phyloP scores from a whole-genome alignment of 2,113 vertebrate species.

The Sula dactylatra region DNA sequence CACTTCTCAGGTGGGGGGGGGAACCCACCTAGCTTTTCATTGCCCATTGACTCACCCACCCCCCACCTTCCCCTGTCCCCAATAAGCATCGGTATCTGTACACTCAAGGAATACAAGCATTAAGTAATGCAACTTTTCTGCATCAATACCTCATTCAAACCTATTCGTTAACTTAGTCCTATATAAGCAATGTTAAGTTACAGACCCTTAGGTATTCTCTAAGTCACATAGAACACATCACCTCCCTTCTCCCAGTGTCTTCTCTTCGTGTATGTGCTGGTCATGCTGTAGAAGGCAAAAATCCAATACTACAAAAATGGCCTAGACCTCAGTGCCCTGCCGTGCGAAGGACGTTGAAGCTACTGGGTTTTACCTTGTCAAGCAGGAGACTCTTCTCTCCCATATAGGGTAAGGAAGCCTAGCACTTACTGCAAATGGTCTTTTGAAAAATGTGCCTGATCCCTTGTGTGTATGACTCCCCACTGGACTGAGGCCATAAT shows the following conservation, averaged over 20 bases:
- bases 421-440: not conserved
- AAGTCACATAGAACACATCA: not conserved
- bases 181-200: not conserved
- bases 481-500: not conserved
- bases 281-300: not conserved
- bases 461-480: not conserved
- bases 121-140: not conserved
- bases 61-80: not conserved
- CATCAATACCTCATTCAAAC: not conserved
- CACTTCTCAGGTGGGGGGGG: no score
- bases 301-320: fast-evolving
- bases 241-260: not conserved
- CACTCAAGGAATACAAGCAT: not conserved
- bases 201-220: no score
- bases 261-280: no score
- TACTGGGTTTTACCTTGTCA: not conserved
- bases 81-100: not conserved
- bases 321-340: not conserved
- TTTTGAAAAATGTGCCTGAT: not conserved
- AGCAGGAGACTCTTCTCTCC: not conserved
- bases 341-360: not conserved
- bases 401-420: not conserved
- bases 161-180: not conserved
- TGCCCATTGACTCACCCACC: not conserved
- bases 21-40: not conserved